Percentiles rank a stretch among this genome's conserved stretches.
These are phyloP conservation scores for Podargus strigoides DNA, from an alignment of 2,797 vertebrate genomes.

Conservation along the genomic window DNA sequence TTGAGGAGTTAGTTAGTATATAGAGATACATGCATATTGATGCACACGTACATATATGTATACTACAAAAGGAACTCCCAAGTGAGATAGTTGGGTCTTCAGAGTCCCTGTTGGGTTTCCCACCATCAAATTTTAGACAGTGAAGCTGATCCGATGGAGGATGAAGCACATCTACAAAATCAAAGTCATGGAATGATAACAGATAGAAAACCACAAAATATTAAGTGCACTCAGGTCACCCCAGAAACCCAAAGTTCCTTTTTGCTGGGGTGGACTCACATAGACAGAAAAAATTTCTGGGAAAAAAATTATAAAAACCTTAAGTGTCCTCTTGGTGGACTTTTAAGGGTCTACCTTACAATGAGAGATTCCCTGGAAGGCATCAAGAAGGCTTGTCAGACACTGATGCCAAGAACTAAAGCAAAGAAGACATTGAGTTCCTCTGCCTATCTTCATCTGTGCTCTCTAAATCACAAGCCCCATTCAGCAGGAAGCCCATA, in stretches of 20 bases:
- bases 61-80: not conserved
- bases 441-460: no score
- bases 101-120: not conserved
- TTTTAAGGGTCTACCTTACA: not conserved
- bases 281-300: not conserved
- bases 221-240: not conserved
- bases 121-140: not conserved
- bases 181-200: not conserved
- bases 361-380: not conserved
- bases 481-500: no score
- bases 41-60: not conserved
- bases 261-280: not conserved
- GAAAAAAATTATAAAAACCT: not conserved
- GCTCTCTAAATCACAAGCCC: no score
- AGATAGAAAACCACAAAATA: not conserved
- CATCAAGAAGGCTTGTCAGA: no score
- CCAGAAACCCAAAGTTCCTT: not conserved
- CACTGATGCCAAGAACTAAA: no score
- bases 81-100: not conserved
- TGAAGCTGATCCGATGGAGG: not conserved
- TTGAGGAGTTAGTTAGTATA: no score
- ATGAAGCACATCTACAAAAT: not conserved
- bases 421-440: no score
- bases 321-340: not conserved
- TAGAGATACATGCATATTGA: no score